Conservation (phyloP, 2,113 vertebrate genomes). For the Petrocephalus microphthalmus region DNA sequence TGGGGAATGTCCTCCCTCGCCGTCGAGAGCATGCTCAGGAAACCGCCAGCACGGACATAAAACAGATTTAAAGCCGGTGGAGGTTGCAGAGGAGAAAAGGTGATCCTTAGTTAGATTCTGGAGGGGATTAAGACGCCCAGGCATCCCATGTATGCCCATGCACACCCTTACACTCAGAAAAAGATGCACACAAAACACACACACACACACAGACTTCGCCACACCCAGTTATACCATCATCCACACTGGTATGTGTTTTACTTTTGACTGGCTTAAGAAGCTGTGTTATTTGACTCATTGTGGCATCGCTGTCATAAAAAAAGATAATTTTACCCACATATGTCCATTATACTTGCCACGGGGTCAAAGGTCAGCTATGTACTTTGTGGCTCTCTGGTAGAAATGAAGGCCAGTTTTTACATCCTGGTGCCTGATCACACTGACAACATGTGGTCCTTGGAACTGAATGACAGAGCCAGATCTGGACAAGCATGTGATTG, state of each 20-base stretch:
- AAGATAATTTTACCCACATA: not conserved
- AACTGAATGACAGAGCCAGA: not conserved
- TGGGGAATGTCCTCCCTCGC: conserved; percentile 16
- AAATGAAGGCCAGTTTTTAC: not conserved
- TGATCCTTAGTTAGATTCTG: conserved; percentile 15
- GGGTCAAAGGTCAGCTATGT: not conserved
- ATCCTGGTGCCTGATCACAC: not conserved
- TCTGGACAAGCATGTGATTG: not conserved
- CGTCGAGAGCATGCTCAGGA: conserved; percentile 10
- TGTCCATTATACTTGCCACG: not conserved
- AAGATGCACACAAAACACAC: not conserved
- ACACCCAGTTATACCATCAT: not conserved
- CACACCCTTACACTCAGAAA: not conserved
- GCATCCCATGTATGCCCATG: not conserved
- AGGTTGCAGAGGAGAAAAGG: conserved; percentile 11
- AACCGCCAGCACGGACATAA: not conserved
- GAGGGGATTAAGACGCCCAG: conserved; percentile 16
- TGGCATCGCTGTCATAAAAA: not conserved
- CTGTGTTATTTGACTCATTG: not conserved
- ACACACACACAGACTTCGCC: not conserved
- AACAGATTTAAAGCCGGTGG: conserved; percentile 15
- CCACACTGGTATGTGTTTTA: not conserved
- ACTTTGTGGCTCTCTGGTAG: not conserved
- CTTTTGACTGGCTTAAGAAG: not conserved
- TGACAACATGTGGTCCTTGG: not conserved